Evolutionary conservation across 2,888 invertebrate species (phyloP).

Genomic region (Hemistola chrysoprasaria): DNA sequence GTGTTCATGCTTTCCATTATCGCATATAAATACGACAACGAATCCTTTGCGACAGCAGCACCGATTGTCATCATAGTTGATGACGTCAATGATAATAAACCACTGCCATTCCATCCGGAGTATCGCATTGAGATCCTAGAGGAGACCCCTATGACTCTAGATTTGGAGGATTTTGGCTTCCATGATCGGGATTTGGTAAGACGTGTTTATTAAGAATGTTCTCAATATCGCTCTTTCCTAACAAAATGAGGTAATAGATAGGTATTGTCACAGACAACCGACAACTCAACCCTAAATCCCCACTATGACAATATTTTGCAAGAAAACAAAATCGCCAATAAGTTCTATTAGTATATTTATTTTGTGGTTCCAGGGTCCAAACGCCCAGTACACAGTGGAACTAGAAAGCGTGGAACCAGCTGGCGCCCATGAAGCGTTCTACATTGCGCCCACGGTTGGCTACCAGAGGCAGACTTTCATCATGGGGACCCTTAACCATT

Average conservation of each 20-base stretch:
- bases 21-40: conserved; percentile 69
- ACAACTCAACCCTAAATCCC: too few species aligned
- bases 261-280: too few species aligned
- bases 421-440: conserved; percentile 75
- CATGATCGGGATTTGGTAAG: conserved; percentile 78
- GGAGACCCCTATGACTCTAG: conserved; percentile 73
- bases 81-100: conserved; percentile 86
- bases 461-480: conserved; percentile 83
- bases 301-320: too few species aligned
- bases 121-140: conserved; percentile 72
- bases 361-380: conserved; percentile 69
- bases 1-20: conserved; percentile 68
- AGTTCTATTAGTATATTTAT: neutral
- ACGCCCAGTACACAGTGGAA: conserved; percentile 80
- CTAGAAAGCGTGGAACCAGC: conserved; percentile 58
- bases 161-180: conserved; percentile 75
- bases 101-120: conserved; percentile 64
- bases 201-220: neutral
- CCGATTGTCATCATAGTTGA: conserved; percentile 72
- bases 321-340: too few species aligned
- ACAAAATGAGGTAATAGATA: too few species aligned
- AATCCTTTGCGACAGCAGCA: conserved; percentile 48
- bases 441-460: conserved; percentile 82
- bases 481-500: conserved; percentile 78
- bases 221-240: too few species aligned